Base-by-base conservation (phyloP, 2,888 invertebrate species). In the Philereme transversata region DNA sequence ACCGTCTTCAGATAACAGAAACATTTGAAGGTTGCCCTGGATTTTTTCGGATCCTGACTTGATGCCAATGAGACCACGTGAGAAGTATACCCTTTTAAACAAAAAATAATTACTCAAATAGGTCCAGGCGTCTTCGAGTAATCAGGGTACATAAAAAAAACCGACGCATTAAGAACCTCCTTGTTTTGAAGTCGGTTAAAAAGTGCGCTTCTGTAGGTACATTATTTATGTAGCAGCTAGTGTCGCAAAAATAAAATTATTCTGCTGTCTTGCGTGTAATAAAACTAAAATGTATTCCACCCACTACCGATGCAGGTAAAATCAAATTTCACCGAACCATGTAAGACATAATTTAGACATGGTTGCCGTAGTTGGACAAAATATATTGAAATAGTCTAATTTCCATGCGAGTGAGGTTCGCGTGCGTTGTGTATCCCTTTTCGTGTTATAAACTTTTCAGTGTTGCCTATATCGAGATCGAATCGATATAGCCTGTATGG, bases 371-470 rank as follows among this genome's bases (percentile, higher is more conserved):
- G 76, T 74, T 75, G 73, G 73, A 77, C 71, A 62, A 64, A 67
- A 71, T 69, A 73, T 75, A 78, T 79, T 75, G 76, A 75, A 74
- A 73, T 72, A 72, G 72, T 77, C 79, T 77, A 77, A 84, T 85
- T 83, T 83, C 79, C 79, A 83, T 87, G 81, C 79, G 79, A 77
- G 82, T 74, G 76, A 76, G 72, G 81, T 76, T 90, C 77, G 87
- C 88, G 88, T 89, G 89, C 82, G 83, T 82, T 77, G 75, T 70
- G 74, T 78, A 71, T 69, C 74, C 84, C 81, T 84, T 88, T 88
- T 81, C 88, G 87, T 88, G 88, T 82, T 84, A 78, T 80, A 81
- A 88, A 88, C 81, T 87, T 90, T 89, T 83, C 83, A 83, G 79
- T 78, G 78, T 75, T 78, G 83, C 81, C 83, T 82, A 82, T 82